These are phyloP conservation scores for Tetraodon nigroviridis DNA, from an alignment of 2,113 vertebrate species.

Conservation along the genomic window DNA sequence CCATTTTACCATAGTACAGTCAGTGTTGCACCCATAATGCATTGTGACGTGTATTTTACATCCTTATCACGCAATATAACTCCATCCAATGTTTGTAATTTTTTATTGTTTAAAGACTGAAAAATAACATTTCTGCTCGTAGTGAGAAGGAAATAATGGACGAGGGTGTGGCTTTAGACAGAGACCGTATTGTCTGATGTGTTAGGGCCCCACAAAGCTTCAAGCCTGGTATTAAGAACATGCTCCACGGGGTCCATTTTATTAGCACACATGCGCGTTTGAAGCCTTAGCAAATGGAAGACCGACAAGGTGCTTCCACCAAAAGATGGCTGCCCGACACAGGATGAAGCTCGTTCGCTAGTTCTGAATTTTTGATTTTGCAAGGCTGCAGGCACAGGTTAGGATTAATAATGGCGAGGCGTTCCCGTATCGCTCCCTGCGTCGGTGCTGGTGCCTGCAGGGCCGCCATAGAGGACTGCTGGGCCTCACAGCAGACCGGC, in stretches of 20 bases:
- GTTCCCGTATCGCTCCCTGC: conserved; percentile 69
- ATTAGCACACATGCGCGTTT: conserved; percentile 3
- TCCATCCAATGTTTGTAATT: too few relatives aligned
- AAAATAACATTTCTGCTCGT: too few relatives aligned
- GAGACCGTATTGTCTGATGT: too few relatives aligned
- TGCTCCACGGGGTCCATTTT: not conserved
- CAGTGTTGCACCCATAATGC: too few relatives aligned
- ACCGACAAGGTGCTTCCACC: not conserved
- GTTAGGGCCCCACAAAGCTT: too few relatives aligned
- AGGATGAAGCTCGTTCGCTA: conserved; percentile 33
- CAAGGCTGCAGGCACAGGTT: conserved; percentile 9
- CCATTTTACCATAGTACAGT: too few relatives aligned
- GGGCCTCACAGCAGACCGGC: conserved; percentile 79
- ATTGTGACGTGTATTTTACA: too few relatives aligned
- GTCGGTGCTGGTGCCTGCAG: conserved; percentile 40
- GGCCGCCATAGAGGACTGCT: conserved; percentile 73
- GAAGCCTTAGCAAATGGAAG: not conserved
- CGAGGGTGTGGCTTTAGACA: too few relatives aligned
- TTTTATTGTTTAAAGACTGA: too few relatives aligned
- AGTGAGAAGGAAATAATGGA: too few relatives aligned
- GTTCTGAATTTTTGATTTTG: conserved; percentile 21
- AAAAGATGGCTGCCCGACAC: conserved; percentile 7
- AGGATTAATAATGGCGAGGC: conserved; percentile 53
- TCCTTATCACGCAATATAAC: too few relatives aligned
- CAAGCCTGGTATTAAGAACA: too few relatives aligned